phyloP scores from a whole-genome alignment of 2,113 vertebrate genomes.

The Coptodon rendalli region DNA sequence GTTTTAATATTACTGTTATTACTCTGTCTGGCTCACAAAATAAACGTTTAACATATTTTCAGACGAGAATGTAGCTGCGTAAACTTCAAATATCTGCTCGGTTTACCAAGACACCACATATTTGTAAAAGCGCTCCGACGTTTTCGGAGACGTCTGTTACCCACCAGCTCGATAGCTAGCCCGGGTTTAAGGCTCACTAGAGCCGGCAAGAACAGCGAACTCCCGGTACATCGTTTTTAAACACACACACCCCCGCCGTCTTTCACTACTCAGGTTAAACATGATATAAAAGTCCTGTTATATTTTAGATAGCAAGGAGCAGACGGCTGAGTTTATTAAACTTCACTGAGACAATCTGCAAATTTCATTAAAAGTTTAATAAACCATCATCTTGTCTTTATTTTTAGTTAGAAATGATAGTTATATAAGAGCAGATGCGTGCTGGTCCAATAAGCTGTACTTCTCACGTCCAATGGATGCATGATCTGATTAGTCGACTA shows the following conservation, averaged over 20 bases:
- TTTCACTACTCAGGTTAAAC: background rate
- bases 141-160: accelerated
- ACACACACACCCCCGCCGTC: accelerated
- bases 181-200: accelerated
- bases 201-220: accelerated
- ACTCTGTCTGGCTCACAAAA: background rate
- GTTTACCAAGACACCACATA: accelerated
- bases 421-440: background rate
- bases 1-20: too few species aligned
- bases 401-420: background rate
- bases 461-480: accelerated
- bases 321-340: accelerated
- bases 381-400: background rate
- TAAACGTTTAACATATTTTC: background rate
- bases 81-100: accelerated
- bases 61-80: accelerated
- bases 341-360: background rate
- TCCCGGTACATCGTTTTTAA: accelerated
- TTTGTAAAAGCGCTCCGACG: accelerated
- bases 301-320: accelerated
- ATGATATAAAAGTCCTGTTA: background rate
- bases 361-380: background rate
- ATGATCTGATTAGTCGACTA: background rate
- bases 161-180: accelerated
- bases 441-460: accelerated